Evolutionary conservation across 2,797 vertebrate species (phyloP).

Genomic region (Iguana delicatissima): DNA sequence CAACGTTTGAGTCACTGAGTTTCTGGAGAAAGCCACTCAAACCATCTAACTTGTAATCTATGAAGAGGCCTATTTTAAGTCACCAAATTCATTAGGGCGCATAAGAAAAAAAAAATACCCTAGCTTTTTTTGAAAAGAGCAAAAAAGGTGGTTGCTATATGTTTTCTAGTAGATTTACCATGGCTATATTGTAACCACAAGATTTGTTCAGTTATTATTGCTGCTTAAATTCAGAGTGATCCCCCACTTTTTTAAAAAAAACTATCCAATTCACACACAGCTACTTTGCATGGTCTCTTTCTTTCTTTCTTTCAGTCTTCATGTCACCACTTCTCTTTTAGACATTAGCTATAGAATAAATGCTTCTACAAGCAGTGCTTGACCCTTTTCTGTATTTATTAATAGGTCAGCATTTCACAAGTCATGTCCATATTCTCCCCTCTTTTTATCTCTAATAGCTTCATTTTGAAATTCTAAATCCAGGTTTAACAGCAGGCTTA

Average conservation of each 20-base stretch:
- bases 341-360: slow-evolving; percentile 43
- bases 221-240: slow-evolving; percentile 57
- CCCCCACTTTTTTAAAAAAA: not conserved
- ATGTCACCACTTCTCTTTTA: slow-evolving; percentile 38
- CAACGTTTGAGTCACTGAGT: slow-evolving; percentile 62
- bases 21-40: slow-evolving; percentile 62
- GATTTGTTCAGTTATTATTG: slow-evolving; percentile 61
- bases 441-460: not conserved
- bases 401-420: not conserved
- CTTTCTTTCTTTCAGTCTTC: not conserved
- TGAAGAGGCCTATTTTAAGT: slow-evolving; percentile 55
- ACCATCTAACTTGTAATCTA: slow-evolving; percentile 60
- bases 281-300: not conserved
- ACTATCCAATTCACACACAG: slow-evolving; percentile 42
- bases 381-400: not conserved
- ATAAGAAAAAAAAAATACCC: slow-evolving; percentile 57
- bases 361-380: not conserved
- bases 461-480: slow-evolving; percentile 12
- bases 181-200: slow-evolving; percentile 63
- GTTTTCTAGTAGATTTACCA: slow-evolving; percentile 67
- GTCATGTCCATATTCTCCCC: not conserved
- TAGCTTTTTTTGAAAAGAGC: slow-evolving; percentile 64
- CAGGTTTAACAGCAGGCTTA: slow-evolving; percentile 1
- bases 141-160: slow-evolving; percentile 63
- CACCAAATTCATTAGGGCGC: slow-evolving; percentile 48